phyloP scores from a whole-genome alignment of 2,797 vertebrate genomes.

The Lutjanus argentimaculatus region DNA sequence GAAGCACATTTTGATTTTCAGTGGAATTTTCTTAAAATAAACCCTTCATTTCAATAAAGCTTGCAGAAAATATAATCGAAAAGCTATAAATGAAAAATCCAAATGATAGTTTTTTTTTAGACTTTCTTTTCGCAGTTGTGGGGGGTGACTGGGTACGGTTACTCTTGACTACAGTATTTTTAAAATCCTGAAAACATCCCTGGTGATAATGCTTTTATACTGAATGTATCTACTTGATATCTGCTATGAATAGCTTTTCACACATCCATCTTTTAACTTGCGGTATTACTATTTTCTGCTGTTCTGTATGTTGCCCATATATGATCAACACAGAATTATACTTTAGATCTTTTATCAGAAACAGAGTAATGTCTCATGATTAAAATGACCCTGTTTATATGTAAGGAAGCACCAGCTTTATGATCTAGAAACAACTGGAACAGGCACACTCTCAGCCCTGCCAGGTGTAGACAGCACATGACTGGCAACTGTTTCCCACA shows the following conservation, averaged over 20 bases:
- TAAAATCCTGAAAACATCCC: too few species aligned
- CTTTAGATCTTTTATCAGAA: not conserved
- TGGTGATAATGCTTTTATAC: not conserved
- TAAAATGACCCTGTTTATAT: constrained; percentile 12
- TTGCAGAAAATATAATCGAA: not conserved
- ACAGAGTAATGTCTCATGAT: not conserved
- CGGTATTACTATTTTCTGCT: not conserved
- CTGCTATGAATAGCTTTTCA: not conserved
- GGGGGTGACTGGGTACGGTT: too few species aligned
- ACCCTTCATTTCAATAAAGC: not conserved
- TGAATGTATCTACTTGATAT: not conserved
- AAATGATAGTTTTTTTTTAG: too few species aligned
- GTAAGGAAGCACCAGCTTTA: constrained; percentile 15
- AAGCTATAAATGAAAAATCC: too few species aligned
- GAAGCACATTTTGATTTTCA: not conserved
- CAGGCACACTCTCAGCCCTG: constrained; percentile 36
- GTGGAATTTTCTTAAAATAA: not conserved
- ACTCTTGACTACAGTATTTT: too few species aligned
- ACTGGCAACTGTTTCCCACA: constrained; percentile 87
- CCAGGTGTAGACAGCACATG: constrained; percentile 81
- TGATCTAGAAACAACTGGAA: constrained; percentile 65
- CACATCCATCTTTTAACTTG: not conserved
- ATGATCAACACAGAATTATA: not conserved
- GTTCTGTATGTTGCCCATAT: not conserved
- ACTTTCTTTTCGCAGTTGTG: too few species aligned